phyloP scores from a whole-genome alignment of 1,140 invertebrate species.

The Diploscapter pachys region DNA sequence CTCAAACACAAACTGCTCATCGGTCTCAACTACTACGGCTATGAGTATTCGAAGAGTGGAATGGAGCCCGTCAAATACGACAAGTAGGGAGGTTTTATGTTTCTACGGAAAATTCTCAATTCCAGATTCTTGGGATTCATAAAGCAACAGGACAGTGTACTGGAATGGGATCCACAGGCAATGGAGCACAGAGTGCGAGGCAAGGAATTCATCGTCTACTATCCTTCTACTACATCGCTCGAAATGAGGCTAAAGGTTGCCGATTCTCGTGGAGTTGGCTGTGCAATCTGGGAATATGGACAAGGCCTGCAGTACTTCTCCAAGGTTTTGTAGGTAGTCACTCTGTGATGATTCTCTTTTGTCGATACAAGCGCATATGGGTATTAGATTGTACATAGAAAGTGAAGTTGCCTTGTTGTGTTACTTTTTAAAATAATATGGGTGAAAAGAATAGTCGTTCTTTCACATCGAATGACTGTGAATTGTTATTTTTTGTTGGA shows the following conservation, averaged over 20 bases:
- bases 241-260: slow-evolving; percentile 76
- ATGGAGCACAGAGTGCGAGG: slow-evolving; percentile 30
- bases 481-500: too few species aligned
- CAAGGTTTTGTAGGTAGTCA: slow-evolving; percentile 74
- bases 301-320: slow-evolving; percentile 90
- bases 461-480: too few species aligned
- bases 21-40: slow-evolving; percentile 41
- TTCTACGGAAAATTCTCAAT: background rate
- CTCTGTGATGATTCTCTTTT: too few species aligned
- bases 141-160: slow-evolving; percentile 23
- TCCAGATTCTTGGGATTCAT: slow-evolving; percentile 27
- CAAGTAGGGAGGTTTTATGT: background rate
- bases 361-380: too few species aligned
- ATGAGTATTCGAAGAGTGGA: slow-evolving; percentile 15
- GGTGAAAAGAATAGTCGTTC: too few species aligned
- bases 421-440: too few species aligned
- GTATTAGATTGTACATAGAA: too few species aligned
- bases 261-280: slow-evolving; percentile 73
- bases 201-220: slow-evolving; percentile 59
- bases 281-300: slow-evolving; percentile 90
- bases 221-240: slow-evolving; percentile 81
- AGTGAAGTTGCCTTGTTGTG: too few species aligned
- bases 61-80: slow-evolving; percentile 13
- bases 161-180: slow-evolving; percentile 34
- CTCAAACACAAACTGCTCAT: slow-evolving; percentile 29